These are phyloP conservation scores for Dasypolia templi DNA, from an alignment of 2,888 invertebrate genomes.

Conservation along the genomic window DNA sequence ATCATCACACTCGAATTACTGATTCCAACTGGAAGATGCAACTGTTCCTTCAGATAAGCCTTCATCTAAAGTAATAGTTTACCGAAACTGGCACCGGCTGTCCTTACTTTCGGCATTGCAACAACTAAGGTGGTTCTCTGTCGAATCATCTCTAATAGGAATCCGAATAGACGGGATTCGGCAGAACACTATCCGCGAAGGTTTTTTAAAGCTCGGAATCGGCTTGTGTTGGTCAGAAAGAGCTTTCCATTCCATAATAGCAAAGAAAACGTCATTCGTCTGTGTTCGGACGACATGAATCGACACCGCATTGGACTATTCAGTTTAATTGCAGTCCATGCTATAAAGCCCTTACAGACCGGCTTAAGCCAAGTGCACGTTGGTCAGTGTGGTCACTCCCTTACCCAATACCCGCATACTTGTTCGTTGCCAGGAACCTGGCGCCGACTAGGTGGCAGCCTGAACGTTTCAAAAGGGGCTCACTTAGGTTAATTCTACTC, in stretches of 20 bases:
- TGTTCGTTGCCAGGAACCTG: neutral
- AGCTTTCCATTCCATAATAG: neutral
- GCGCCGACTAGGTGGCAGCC: neutral
- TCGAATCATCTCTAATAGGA: neutral
- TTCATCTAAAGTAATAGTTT: too few species aligned
- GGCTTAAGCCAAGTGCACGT: neutral
- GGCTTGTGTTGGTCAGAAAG: too few species aligned
- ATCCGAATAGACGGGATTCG: neutral
- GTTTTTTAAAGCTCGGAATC: neutral
- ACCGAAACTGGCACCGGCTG: too few species aligned
- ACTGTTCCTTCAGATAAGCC: too few species aligned
- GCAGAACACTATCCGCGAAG: neutral
- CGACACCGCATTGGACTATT: neutral
- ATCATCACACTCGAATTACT: too few species aligned
- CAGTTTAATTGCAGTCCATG: neutral
- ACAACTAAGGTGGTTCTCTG: neutral
- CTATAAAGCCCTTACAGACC: neutral
- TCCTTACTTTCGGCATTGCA: too few species aligned
- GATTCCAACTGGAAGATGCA: too few species aligned
- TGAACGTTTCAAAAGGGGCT: neutral
- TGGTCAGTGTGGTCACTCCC: neutral
- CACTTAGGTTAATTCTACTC: neutral
- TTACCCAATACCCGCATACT: neutral
- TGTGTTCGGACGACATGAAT: neutral
- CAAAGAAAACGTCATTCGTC: neutral